These are phyloP conservation scores for Plutella xylostella DNA, from an alignment of 2,888 invertebrate species.

Conservation along the genomic window DNA sequence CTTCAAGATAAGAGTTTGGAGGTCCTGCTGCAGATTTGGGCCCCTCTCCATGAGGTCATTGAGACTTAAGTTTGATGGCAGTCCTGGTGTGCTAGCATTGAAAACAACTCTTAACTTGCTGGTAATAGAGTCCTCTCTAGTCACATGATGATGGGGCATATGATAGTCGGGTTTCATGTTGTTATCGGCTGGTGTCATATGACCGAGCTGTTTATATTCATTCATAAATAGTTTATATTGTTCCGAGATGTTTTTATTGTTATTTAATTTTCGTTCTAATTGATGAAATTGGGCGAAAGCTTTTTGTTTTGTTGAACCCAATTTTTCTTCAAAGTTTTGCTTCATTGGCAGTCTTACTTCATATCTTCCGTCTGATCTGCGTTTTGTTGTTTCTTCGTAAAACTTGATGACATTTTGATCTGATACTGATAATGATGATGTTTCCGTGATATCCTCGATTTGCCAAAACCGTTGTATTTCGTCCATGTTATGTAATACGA, in stretches of 20 bases:
- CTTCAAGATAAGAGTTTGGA: no score
- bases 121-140: not conserved
- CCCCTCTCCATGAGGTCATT: no score
- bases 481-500: conserved; percentile 8
- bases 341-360: conserved; percentile 16
- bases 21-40: no score
- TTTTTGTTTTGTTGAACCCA: conserved; percentile 17
- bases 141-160: not conserved
- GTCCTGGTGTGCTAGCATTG: no score
- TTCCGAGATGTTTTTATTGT: conserved; percentile 8
- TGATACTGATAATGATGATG: conserved; percentile 1
- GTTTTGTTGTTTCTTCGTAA: not conserved
- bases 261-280: no score
- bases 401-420: conserved; percentile 10
- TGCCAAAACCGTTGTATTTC: conserved; percentile 10
- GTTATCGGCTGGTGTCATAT: conserved; percentile 16
- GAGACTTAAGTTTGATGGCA: no score
- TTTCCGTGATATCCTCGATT: conserved; percentile 7
- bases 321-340: conserved; percentile 6
- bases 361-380: conserved; percentile 12
- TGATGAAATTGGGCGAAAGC: conserved; percentile 19
- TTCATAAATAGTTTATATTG: conserved; percentile 16
- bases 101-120: no score
- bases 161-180: not conserved
- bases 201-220: conserved; percentile 11